Percentiles rank a stretch among this genome's conserved stretches.
These are phyloP conservation scores for Platycnemis pennipes DNA, from an alignment of 2,888 invertebrate species.

Conservation along the genomic window DNA sequence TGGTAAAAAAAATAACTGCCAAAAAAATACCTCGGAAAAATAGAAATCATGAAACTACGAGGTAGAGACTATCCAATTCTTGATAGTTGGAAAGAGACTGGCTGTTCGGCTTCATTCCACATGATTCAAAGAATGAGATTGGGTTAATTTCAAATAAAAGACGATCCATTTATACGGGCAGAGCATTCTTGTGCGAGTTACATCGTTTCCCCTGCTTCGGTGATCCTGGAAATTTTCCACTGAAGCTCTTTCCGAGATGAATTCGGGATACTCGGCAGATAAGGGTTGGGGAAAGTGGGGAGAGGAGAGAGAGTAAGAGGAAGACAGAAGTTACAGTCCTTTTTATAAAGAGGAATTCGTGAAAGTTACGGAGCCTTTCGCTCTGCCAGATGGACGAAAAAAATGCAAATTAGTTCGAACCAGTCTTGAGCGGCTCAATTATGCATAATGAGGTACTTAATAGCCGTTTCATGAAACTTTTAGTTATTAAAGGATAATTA, in stretches of 20 bases:
- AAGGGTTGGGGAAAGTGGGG: not conserved
- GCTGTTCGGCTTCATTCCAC: not conserved
- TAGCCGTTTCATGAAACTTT: not conserved
- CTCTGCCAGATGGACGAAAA: not conserved
- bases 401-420: not conserved
- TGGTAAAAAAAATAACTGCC: not conserved
- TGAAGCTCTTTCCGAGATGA: not conserved
- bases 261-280: not conserved
- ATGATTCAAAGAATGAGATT: not conserved
- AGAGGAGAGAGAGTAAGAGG: not conserved
- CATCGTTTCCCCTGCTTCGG: not conserved
- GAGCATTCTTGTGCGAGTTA: not conserved
- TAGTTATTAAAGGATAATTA: not conserved
- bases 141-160: not conserved
- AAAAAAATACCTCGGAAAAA: not conserved
- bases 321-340: not conserved
- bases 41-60: not conserved
- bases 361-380: not conserved
- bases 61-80: not conserved
- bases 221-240: not conserved
- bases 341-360: not conserved
- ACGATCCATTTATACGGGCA: not conserved
- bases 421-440: not conserved
- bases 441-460: constrained; percentile 1
- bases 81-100: not conserved